Percentiles rank a stretch among this genome's conserved stretches.
Conservation (phyloP, 1,140 invertebrate genomes). For the Agrilus planipennis region DNA sequence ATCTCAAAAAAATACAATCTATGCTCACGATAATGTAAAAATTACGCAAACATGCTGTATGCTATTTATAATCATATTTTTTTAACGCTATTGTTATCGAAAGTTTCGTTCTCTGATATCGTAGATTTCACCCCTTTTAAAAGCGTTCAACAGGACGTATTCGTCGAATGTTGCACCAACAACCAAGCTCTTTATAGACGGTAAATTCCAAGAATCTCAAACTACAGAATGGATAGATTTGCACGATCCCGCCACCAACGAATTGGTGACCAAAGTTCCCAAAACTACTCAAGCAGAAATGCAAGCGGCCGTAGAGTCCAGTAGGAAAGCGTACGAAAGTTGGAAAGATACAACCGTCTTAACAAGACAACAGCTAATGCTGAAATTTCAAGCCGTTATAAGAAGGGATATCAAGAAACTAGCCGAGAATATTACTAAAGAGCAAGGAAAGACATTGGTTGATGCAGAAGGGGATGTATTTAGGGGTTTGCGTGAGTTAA, state of each 20-base stretch:
- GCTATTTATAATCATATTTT: too few species aligned
- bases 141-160: too few species aligned
- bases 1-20: too few species aligned
- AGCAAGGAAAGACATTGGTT: conserved; percentile 94
- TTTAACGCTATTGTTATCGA: too few species aligned
- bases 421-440: conserved; percentile 83
- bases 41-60: too few species aligned
- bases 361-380: conserved; percentile 91
- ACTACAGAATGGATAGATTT: conserved; percentile 87
- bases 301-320: conserved; percentile 76
- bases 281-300: conserved; percentile 86
- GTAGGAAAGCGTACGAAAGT: conserved; percentile 64
- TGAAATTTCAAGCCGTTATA: conserved; percentile 59
- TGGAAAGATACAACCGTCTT: conserved; percentile 92
- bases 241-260: conserved; percentile 86
- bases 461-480: conserved; percentile 98
- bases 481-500: conserved; percentile 80
- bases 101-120: too few species aligned
- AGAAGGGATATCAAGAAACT: conserved; percentile 68
- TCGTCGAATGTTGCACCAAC: conserved; percentile 42
- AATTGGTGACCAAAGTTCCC: conserved; percentile 76
- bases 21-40: too few species aligned
- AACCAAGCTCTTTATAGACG: conserved; percentile 92
- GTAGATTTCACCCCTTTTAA: too few species aligned
- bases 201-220: conserved; percentile 89